These are phyloP conservation scores for Zaprionus nigranus DNA, from an alignment of 1,140 invertebrate species.

Conservation along the genomic window DNA sequence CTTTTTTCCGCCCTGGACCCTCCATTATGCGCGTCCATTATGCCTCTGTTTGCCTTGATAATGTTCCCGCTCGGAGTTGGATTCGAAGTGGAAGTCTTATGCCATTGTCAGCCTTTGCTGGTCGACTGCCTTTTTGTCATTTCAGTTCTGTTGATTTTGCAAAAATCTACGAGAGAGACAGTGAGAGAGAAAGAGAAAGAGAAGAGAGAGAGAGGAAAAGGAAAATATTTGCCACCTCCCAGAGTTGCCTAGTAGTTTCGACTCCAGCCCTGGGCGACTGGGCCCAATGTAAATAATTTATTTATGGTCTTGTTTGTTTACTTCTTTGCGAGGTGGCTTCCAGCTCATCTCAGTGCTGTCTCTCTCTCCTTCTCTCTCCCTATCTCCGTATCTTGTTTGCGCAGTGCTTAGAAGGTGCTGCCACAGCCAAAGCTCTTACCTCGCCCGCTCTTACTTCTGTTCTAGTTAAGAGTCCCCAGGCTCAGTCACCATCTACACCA, in stretches of 20 bases:
- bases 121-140: conserved; percentile 75
- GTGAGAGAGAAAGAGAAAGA: too few species aligned
- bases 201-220: background rate
- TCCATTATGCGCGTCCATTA: conserved; percentile 63
- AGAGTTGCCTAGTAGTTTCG: conserved; percentile 57
- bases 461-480: conserved; percentile 1
- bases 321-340: conserved; percentile 42
- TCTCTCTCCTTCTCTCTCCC: conserved; percentile 5
- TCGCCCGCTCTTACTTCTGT: conserved; percentile 4
- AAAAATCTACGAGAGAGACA: conserved; percentile 49
- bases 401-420: conserved; percentile 71
- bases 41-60: conserved; percentile 79
- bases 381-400: conserved; percentile 53
- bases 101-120: conserved; percentile 55
- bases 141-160: conserved; percentile 79
- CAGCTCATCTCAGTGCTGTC: conserved; percentile 33
- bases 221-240: conserved; percentile 58
- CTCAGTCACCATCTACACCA: background rate
- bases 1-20: conserved; percentile 12
- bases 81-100: conserved; percentile 42
- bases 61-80: conserved; percentile 48
- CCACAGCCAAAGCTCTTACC: conserved; percentile 29
- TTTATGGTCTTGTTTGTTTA: conserved; percentile 77
- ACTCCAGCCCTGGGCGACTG: background rate
- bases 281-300: conserved; percentile 78